Base-by-base conservation (phyloP, 2,888 invertebrate species). In the Heliconius aoede region DNA sequence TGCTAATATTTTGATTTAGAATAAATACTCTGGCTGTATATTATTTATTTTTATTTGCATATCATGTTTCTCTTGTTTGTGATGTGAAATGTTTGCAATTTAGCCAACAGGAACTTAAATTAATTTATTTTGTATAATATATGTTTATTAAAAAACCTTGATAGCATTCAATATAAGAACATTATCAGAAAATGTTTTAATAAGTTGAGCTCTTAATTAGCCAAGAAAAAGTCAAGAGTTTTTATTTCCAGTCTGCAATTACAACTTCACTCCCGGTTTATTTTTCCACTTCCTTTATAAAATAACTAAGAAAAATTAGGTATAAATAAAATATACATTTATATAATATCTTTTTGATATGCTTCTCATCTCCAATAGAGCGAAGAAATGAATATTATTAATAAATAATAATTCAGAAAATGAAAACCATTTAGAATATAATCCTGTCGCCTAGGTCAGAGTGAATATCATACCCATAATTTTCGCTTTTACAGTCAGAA, bases 181-280 rank as follows among this genome's bases (percentile, higher is more conserved):
- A 30, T 30, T 18, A n/a, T 64, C 32, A 32, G 32, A 64, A 30
- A n/a, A 46, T 51, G 28, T n/a, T 32, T 64, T 32, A 65, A 65
- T 36, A n/a, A 36, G 24, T 36, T n/a, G 55, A 24, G 13, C n/a
- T 15, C 28, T 69, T 69, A 32, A 69, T 55, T 55, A 32, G 21
- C 46, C 51, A n/a, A 46, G 28, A 46, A 51, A 69, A 69, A 55
- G n/a, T 21, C 13, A 65, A 24, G 11, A 21, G 69, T 55, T 69
- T 69, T 69, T 55, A 55, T 69, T 69, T 55, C 69, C 69, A 32
- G 69, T 69, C 69, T 24, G 30, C 69, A 55, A 69, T 55, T 55
- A 24, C 68, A 68, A 46, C 68, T 15, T 30, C 55, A 69, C 30
- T 32, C 68, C 68, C 68, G 21, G 46, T 68, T 55, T 69, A 55